Evolutionary conservation across 1,140 invertebrate species (phyloP).

Genomic region (Pissodes strobi): DNA sequence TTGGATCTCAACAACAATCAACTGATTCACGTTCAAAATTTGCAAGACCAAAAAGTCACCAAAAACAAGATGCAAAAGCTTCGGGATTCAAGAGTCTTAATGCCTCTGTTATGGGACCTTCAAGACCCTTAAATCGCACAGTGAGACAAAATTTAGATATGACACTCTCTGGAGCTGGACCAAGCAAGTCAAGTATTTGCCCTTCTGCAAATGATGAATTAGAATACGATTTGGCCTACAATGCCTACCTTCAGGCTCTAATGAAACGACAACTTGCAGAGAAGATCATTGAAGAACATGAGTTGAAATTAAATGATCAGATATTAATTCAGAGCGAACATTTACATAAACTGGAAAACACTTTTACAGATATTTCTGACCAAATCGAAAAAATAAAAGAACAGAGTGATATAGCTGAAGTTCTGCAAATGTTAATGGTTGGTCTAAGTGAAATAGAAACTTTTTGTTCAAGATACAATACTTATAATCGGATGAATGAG

Average conservation of each 20-base stretch:
- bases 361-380: constrained; percentile 7
- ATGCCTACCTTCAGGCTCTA: constrained; percentile 31
- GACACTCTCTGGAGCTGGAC: not conserved
- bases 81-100: not conserved
- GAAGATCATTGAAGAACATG: constrained; percentile 8
- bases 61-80: constrained; percentile 12
- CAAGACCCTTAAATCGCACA: not conserved
- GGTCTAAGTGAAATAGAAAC: constrained; percentile 9
- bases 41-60: not conserved
- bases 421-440: constrained; percentile 5
- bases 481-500: not conserved
- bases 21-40: constrained; percentile 7
- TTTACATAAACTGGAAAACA: constrained; percentile 11
- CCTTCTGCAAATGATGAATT: constrained; percentile 4
- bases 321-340: constrained; percentile 18
- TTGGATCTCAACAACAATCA: not conserved
- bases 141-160: constrained; percentile 4
- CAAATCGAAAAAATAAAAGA: constrained; percentile 6
- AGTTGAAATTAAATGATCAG: constrained; percentile 22
- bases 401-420: constrained; percentile 8
- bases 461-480: constrained; percentile 18
- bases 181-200: constrained; percentile 6
- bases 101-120: not conserved
- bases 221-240: constrained; percentile 31
- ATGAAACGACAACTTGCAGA: constrained; percentile 26